A percentile compares a stretch with the other conserved stretches of the same genome.
phyloP scores from a whole-genome alignment of 2,888 invertebrate species.

The Vesta saturnalis region DNA sequence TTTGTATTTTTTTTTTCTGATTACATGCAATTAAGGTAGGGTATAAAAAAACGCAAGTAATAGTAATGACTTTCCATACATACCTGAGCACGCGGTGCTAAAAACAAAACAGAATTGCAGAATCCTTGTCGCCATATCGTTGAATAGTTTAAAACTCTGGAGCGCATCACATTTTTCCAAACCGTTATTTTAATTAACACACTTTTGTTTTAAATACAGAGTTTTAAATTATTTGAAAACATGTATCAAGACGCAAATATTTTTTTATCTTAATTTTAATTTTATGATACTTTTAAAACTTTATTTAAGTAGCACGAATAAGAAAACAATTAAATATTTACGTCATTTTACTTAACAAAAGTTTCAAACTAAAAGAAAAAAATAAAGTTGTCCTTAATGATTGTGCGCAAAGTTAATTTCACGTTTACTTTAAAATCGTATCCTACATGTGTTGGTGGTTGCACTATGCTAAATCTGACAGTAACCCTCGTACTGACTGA shows the following conservation, averaged over 20 bases:
- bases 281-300: background rate
- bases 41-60: conserved; percentile 4
- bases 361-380: conserved; percentile 16
- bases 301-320: background rate
- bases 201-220: conserved; percentile 18
- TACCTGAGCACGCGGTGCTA: conserved; percentile 44
- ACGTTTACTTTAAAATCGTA: conserved; percentile 44
- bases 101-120: conserved; percentile 42
- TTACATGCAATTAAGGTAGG: conserved; percentile 6
- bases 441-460: conserved; percentile 37
- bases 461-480: conserved; percentile 44
- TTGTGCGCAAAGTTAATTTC: conserved; percentile 27
- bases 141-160: conserved; percentile 36
- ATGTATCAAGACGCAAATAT: too few relatives aligned
- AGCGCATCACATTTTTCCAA: conserved; percentile 43
- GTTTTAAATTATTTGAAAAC: conserved; percentile 22
- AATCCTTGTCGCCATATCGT: conserved; percentile 44
- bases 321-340: conserved; percentile 20
- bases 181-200: conserved; percentile 18
- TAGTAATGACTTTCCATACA: conserved; percentile 11
- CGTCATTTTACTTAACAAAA: conserved; percentile 29
- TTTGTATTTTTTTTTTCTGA: conserved; percentile 14
- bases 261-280: background rate
- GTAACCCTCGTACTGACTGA: conserved; percentile 45
- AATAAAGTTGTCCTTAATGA: conserved; percentile 15